Percentiles rank a stretch among this genome's conserved stretches.
These are phyloP conservation scores for Laupala kohalensis DNA, from an alignment of 1,140 invertebrate species.

Conservation along the genomic window DNA sequence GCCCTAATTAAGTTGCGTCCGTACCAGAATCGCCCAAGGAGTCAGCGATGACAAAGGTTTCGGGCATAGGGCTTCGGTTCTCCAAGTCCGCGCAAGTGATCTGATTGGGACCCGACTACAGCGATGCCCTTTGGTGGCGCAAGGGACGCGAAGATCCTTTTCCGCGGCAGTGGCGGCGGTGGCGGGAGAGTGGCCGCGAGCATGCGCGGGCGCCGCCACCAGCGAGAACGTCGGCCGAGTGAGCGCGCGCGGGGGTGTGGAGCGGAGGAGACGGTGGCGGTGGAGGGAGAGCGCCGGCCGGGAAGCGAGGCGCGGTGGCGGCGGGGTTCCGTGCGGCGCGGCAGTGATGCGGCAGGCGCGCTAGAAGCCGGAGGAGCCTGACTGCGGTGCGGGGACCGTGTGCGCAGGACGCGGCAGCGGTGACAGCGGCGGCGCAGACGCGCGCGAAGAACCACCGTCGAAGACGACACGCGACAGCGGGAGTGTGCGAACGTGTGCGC, in stretches of 20 bases:
- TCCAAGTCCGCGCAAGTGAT: too few species aligned
- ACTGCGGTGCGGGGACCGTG: neutral
- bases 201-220: too few species aligned
- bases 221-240: neutral
- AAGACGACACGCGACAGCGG: too few species aligned
- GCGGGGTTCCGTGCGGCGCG: too few species aligned
- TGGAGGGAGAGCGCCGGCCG: neutral
- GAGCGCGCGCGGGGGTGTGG: too few species aligned
- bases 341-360: neutral
- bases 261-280: too few species aligned
- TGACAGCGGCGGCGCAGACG: neutral
- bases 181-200: too few species aligned
- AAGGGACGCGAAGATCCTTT: neutral
- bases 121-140: neutral
- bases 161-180: too few species aligned
- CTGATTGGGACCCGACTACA: too few species aligned
- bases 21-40: neutral
- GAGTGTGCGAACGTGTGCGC: too few species aligned
- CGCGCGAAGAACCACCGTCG: too few species aligned
- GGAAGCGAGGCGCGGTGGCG: neutral
- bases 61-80: too few species aligned
- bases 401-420: neutral
- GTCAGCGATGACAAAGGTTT: neutral
- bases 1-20: neutral
- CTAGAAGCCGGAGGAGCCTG: neutral